Conservation (phyloP, 2,797 vertebrate species). For the Hozukius guyotensis region DNA sequence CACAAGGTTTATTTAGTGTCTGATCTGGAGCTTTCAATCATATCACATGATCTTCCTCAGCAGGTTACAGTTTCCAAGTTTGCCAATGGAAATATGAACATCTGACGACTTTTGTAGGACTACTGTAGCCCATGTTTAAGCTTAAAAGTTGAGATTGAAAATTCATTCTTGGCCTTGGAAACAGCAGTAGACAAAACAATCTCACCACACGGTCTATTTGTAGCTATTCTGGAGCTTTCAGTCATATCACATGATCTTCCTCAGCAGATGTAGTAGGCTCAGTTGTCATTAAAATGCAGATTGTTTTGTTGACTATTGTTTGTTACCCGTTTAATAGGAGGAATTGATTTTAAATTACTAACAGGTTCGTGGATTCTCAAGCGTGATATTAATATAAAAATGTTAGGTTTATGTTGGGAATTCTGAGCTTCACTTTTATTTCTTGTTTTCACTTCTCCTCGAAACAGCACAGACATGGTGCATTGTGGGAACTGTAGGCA, state of each 20-base stretch:
- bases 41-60: background rate
- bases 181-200: background rate
- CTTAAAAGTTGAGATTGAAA: background rate
- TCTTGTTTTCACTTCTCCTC: background rate
- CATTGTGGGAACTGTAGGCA: slow-evolving; percentile 18
- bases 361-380: background rate
- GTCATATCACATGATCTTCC: background rate
- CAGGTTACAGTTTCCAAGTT: background rate
- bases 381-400: background rate
- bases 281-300: background rate
- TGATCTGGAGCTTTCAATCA: background rate
- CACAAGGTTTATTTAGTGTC: background rate
- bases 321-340: background rate
- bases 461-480: background rate
- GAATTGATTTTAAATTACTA: background rate
- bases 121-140: background rate
- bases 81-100: background rate
- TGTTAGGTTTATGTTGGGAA: background rate
- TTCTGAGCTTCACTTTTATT: background rate
- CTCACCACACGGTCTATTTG: background rate
- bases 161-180: background rate
- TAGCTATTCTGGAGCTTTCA: background rate
- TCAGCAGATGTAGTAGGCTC: background rate
- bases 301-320: background rate
- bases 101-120: background rate